Evolutionary conservation across 2,888 invertebrate genomes (phyloP).

Genomic region (Megamerina dolium): DNA sequence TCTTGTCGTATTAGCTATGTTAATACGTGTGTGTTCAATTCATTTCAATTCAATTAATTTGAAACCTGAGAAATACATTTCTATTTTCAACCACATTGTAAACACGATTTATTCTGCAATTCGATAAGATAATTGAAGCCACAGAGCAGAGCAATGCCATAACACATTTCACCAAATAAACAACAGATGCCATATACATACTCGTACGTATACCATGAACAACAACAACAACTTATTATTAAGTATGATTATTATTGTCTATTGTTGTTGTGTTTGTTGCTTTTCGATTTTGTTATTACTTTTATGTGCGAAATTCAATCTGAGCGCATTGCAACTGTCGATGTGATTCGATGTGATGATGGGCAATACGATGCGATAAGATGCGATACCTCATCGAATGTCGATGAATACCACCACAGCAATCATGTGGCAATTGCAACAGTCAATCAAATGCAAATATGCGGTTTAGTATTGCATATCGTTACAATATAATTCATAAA

Average conservation of each 20-base stretch:
- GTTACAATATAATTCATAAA: not conserved
- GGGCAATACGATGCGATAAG: not conserved
- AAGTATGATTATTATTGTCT: no score
- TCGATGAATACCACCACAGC: conserved; percentile 8
- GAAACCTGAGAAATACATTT: conserved; percentile 19
- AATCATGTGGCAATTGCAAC: conserved; percentile 16
- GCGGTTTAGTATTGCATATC: conserved; percentile 20
- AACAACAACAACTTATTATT: no score
- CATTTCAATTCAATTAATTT: conserved; percentile 20
- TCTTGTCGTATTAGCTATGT: not conserved
- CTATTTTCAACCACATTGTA: conserved; percentile 17
- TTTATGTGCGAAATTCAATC: conserved; percentile 17
- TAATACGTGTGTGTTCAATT: not conserved
- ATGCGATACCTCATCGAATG: no score
- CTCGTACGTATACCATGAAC: no score
- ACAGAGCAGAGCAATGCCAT: not conserved
- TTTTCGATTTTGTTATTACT: no score
- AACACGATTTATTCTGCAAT: conserved; percentile 18
- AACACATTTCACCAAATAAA: conserved; percentile 8
- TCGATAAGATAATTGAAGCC: conserved; percentile 16
- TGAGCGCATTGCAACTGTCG: conserved; percentile 6
- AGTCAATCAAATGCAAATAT: conserved; percentile 28
- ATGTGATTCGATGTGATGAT: not conserved
- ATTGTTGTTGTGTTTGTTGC: no score
- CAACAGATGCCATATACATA: conserved; percentile 18